Base-by-base conservation (phyloP, 2,113 vertebrate species). In the Alligator sinensis region DNA sequence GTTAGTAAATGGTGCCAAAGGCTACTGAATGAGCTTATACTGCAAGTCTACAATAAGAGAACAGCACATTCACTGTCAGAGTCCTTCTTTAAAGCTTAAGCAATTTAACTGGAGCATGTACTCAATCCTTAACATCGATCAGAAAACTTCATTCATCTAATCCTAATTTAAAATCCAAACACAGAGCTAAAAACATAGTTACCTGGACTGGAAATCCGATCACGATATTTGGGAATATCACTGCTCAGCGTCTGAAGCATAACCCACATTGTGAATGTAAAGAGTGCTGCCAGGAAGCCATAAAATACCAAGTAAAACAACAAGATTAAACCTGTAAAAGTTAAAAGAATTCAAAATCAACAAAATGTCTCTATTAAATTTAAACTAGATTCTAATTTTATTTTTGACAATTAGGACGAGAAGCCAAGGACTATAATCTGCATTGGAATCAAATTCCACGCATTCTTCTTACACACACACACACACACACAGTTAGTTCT, bases 301-400 rank as follows among this genome's bases (percentile, higher is more conserved):
- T 99, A 99, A 97, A 99, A 99, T 13, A 99, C 98, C 98, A 99
- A 95, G 97, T 99, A 99, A 97, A 99, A 99, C 54, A 99, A 97
- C 78, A 99, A 97, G 97, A 99, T 99, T 97, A 99, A 98, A 87
- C 98, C 99, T 99, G 98, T 4, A 93, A 95, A 95, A 93, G 47
- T 47, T 63, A 85, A 94, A 87, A 86, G 21, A 74, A 84, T 27
- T 54, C 8, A 77, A 61, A 47, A 47, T 89, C 78, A 89, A 38
- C 21, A 84, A 66, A 54, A 70, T 25, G 16, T 66, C 60, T 57
- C 34, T 70, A 34, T 72, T 74, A 47, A 74, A 1, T 79, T 87
- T 88, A 54, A 87, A 34, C 22, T 64, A 9, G 87, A 91, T 92
- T 90, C 24, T 38, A 81, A 54, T 54, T 76, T 1, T 13, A 55